Base-by-base conservation (phyloP, 2,797 vertebrate species). In the Okamejei kenojei region DNA sequence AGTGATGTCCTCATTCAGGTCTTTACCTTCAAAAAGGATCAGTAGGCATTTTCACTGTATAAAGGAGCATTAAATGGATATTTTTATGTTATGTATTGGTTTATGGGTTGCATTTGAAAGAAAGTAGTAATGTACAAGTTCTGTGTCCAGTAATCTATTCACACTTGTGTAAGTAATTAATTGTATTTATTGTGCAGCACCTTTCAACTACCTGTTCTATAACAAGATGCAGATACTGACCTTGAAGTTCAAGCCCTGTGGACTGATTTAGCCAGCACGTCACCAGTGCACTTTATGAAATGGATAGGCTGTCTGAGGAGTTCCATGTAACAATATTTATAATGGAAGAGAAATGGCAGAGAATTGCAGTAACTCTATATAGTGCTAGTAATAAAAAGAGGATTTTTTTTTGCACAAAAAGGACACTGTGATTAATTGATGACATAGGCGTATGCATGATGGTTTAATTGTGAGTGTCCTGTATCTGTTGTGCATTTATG, bases 81-180 rank as follows among this genome's bases (percentile, higher is more conserved):
- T 74, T 74, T 76, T 23, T 29, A 19, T 76, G 71, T 54, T 63
- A 58, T 21, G 21, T 26, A 76, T 76, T 73, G 38, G 38, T 74
- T 76, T 76, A 11, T 92, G 71, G 23, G 38, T 38, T 76, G 17
- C 26, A 92, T 92, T 92, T 92, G 90, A 92, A 92, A 76, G 90
- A 92, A 92, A n/a, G 71, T 17, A 13, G 13, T 54, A 74, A 68
- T 92, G 35, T 32, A 23, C 38, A 54, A 74, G 35, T 23, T 26
- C 2, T 5, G 23, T 58, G 71, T 58, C 68, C 45, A 58, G 29
- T 38, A 92, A 92, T 92, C 71, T 38, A 76, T 23, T 74, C 90
- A 76, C 38, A n/a, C 76, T 76, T 58, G 71, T 58, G 71, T 26
- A 71, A 26, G 35, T 76, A 92, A 45, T 74, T 92, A 61, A 15